phyloP scores from a whole-genome alignment of 2,113 vertebrate genomes.

The Zapornia atra region DNA sequence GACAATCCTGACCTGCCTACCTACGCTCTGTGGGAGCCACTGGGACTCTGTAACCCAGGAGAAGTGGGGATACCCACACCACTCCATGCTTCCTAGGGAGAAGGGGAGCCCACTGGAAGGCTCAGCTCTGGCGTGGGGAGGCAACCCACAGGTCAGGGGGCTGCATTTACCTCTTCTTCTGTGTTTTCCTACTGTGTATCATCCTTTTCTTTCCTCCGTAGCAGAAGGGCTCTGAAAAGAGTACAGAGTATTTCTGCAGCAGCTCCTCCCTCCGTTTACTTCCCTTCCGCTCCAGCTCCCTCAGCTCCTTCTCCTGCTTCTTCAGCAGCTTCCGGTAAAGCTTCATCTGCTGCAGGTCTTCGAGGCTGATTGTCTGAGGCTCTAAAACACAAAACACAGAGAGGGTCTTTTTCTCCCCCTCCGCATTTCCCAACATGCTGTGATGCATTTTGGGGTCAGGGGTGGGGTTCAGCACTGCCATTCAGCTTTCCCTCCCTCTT shows the following conservation, averaged over 20 bases:
- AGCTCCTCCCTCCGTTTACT: conserved; percentile 87
- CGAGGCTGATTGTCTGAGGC: conserved; percentile 78
- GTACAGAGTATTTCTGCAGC: conserved; percentile 80
- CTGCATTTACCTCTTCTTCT: conserved; percentile 73
- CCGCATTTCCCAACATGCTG: neutral
- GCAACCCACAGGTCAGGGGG: neutral
- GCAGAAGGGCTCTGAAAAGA: conserved; percentile 65
- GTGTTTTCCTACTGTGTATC: conserved; percentile 64
- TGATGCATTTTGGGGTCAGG: neutral
- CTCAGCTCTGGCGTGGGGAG: neutral
- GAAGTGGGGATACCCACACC: neutral
- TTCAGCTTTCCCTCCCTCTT: neutral
- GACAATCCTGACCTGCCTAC: neutral
- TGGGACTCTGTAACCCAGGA: no score
- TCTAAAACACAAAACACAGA: conserved; percentile 70
- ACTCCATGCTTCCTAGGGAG: neutral
- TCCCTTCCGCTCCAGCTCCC: conserved; percentile 85
- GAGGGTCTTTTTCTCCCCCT: neutral
- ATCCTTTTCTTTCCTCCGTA: conserved; percentile 74
- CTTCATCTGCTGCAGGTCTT: conserved; percentile 89
- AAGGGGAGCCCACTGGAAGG: neutral
- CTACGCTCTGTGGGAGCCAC: neutral
- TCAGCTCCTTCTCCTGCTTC: conserved; percentile 90
- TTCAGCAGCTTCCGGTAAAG: conserved; percentile 87
- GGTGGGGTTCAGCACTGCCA: neutral